phyloP scores from a whole-genome alignment of 1,140 invertebrate species.

The Heliconius hewitsoni region DNA sequence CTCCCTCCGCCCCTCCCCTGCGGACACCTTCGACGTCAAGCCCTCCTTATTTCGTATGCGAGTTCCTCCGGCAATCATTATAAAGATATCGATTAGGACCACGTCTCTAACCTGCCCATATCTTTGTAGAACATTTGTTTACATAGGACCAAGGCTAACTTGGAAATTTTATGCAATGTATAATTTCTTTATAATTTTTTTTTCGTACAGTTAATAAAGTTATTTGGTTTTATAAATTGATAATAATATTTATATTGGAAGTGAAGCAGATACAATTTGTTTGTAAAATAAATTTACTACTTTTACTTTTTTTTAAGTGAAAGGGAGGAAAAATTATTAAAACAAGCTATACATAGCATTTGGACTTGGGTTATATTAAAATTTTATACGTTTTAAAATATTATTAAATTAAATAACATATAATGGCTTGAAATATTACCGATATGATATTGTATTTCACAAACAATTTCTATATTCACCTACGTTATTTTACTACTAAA shows the following conservation, averaged over 20 bases:
- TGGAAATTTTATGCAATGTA: background rate
- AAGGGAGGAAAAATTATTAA: too few relatives aligned
- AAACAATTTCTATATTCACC: too few relatives aligned
- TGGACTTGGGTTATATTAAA: too few relatives aligned
- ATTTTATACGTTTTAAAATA: too few relatives aligned
- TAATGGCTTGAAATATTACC: background rate
- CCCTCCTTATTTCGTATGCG: conserved; percentile 81
- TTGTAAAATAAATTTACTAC: background rate
- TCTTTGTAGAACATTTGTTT: conserved; percentile 71
- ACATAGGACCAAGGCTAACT: conserved; percentile 41
- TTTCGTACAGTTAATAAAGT: background rate
- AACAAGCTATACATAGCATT: too few relatives aligned
- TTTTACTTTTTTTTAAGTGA: too few relatives aligned
- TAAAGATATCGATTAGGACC: conserved; percentile 79
- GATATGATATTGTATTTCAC: background rate
- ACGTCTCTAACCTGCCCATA: conserved; percentile 76
- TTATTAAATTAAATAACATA: background rate
- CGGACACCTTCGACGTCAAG: conserved; percentile 72
- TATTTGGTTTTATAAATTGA: background rate
- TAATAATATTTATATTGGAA: background rate
- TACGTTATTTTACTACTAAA: too few relatives aligned
- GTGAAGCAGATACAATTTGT: background rate
- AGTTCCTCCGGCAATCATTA: conserved; percentile 80
- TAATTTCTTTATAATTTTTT: background rate
- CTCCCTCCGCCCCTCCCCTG: conserved; percentile 55